Percentiles rank a stretch among this genome's conserved stretches.
Conservation (phyloP, 2,113 vertebrate genomes). For the Cryptomyrus ogoouensis region DNA sequence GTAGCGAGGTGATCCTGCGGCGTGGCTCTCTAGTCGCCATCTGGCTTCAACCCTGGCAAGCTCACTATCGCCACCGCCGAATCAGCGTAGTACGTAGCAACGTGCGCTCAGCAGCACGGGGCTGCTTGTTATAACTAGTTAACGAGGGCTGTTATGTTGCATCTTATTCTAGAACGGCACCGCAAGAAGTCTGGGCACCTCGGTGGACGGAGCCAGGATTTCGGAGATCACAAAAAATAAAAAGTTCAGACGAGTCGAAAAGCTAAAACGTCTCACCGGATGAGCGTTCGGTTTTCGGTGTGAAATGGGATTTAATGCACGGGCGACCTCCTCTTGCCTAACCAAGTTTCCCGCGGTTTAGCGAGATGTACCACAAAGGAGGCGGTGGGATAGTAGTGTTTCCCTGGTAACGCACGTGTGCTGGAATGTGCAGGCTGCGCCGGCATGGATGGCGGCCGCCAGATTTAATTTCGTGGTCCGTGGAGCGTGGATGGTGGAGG, state of each 20-base stretch:
- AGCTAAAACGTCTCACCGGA: background rate
- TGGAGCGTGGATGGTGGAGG: conserved; percentile 55
- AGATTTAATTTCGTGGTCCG: conserved; percentile 65
- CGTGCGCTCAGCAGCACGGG: background rate
- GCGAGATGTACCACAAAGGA: background rate
- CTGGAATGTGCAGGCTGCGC: conserved; percentile 37
- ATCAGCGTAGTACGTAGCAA: background rate
- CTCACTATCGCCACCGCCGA: background rate
- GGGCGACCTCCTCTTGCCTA: background rate
- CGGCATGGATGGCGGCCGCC: conserved; percentile 48
- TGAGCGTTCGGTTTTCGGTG: background rate
- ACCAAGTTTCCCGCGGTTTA: background rate
- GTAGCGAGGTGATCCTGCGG: background rate
- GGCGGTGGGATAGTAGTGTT: background rate
- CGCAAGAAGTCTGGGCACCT: background rate
- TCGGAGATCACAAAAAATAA: background rate
- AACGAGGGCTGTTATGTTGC: background rate
- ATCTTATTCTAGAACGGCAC: background rate
- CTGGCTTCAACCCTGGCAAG: background rate
- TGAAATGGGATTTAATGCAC: background rate
- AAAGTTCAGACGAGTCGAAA: background rate
- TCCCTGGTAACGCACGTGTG: conserved; percentile 24
- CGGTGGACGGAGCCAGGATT: background rate
- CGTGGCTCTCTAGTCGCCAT: background rate
- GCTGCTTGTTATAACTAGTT: background rate